These are phyloP conservation scores for Knipowitschia caucasica DNA, from an alignment of 2,797 vertebrate genomes.

Conservation along the genomic window DNA sequence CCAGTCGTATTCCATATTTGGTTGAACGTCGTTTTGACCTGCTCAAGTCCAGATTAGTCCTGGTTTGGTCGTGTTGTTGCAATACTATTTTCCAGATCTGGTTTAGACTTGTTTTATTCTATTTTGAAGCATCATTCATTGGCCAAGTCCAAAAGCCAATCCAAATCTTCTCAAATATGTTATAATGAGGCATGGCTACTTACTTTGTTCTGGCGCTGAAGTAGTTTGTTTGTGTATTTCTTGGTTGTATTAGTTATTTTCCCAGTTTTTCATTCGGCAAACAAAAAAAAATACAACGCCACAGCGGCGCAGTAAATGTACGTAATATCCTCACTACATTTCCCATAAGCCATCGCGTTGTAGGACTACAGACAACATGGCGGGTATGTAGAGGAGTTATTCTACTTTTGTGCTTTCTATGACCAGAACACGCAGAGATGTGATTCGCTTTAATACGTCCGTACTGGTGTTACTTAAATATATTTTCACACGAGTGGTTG, in stretches of 20 bases:
- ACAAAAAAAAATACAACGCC: neutral
- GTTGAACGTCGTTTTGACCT: neutral
- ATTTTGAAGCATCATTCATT: neutral
- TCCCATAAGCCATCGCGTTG: constrained; percentile 44
- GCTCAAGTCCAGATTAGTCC: neutral
- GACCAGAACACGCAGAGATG: neutral
- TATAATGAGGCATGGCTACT: neutral
- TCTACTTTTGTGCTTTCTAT: neutral
- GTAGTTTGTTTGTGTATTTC: neutral
- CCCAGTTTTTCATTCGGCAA: neutral
- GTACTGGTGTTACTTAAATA: fast-evolving
- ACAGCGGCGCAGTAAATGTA: constrained; percentile 39
- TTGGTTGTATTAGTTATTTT: neutral
- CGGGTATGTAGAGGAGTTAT: constrained; percentile 50
- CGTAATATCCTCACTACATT: constrained; percentile 50
- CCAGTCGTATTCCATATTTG: neutral
- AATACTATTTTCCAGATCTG: neutral
- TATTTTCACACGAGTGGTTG: neutral
- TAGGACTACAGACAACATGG: constrained; percentile 70
- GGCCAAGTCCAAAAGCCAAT: neutral
- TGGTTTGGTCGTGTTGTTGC: neutral
- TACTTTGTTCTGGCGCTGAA: neutral
- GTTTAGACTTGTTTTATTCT: neutral
- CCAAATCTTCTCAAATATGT: neutral
- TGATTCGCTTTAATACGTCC: fast-evolving